Base-by-base conservation (phyloP, 2,113 vertebrate species). In the Plestiodon gilberti region DNA sequence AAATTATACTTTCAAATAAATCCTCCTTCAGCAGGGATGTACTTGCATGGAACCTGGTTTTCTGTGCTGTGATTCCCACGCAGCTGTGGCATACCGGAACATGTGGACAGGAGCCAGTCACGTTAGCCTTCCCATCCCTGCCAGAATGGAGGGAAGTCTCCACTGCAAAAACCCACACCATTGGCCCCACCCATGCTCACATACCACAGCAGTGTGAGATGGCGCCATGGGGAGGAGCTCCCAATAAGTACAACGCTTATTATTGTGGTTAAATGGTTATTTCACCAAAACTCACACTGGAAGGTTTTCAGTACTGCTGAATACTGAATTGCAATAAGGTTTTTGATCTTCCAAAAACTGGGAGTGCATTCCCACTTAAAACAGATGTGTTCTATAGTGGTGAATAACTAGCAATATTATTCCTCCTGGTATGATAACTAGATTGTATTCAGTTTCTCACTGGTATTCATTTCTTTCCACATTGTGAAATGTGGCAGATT, bases 391-490 rank as follows among this genome's bases (percentile, higher is more conserved):
- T 78, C 2, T 25, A 38, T 55, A 64, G 18, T 59, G 18, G 14
- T 57, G 17, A 38, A 13, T 17, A 55, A 79, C 81, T 1, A 57
- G 0, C 43, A 87, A 2, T 25, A 52, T 52, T 57, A 85, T 62
- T 87, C 13, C 18, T 89, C 14, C 30, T 83, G 22, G 75, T 76
- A 65, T 2, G 69, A 3, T 40, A 83, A 38, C 14, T 40, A 18
- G 43, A 73, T 78, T 40, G 28, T 22, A 65, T 65, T 87, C 75
- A 73, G 13, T 6, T 62, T 33, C 13, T 48, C 57, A 11, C 38
- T 62, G 69, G 57, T 28, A 62, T 57, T 33, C 81, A 48, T 89
- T 91, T 82, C 30, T 85, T 91, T 64, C 13, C 65, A 62, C 38
- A 43, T 9, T 88, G 22, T 52, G 25, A 64, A 76, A 83, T 40